A percentile compares a stretch with the other conserved stretches of the same genome.
Conservation (phyloP, 2,888 invertebrate genomes). For the Cephus sareptanus region DNA sequence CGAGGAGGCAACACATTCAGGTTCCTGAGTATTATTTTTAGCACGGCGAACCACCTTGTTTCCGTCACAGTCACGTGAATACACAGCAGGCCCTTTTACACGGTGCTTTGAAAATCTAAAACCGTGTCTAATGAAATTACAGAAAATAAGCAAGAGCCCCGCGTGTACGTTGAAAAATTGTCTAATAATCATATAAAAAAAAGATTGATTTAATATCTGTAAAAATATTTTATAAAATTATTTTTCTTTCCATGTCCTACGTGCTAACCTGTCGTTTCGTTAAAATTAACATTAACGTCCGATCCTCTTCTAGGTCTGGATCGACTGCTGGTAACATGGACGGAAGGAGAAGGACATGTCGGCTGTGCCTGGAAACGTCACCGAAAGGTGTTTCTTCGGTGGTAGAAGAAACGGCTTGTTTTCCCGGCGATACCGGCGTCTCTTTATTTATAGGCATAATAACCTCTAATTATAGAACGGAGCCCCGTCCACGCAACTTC, state of each 20-base stretch:
- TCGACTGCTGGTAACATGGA: neutral
- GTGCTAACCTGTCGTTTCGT: too few relatives aligned
- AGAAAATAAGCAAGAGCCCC: neutral
- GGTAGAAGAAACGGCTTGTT: neutral
- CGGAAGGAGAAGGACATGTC: neutral
- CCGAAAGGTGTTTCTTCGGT: neutral
- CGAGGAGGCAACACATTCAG: neutral
- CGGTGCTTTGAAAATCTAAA: neutral
- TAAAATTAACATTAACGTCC: neutral
- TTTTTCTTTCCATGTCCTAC: neutral
- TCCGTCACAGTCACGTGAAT: neutral
- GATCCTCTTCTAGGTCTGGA: neutral
- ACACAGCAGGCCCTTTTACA: neutral
- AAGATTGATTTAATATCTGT: neutral
- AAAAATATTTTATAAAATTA: neutral
- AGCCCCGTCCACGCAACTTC: constrained; percentile 25
- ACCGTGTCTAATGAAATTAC: neutral
- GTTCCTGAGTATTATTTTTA: neutral
- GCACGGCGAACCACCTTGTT: neutral
- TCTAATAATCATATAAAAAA: neutral
- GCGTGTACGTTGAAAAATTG: neutral
- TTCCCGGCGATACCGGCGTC: constrained; percentile 16
- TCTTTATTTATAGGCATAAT: constrained; percentile 32
- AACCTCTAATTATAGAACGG: constrained; percentile 31
- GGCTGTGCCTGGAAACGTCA: neutral